Conservation (phyloP, 2,113 vertebrate genomes). For the Ochotona curzoniae region DNA sequence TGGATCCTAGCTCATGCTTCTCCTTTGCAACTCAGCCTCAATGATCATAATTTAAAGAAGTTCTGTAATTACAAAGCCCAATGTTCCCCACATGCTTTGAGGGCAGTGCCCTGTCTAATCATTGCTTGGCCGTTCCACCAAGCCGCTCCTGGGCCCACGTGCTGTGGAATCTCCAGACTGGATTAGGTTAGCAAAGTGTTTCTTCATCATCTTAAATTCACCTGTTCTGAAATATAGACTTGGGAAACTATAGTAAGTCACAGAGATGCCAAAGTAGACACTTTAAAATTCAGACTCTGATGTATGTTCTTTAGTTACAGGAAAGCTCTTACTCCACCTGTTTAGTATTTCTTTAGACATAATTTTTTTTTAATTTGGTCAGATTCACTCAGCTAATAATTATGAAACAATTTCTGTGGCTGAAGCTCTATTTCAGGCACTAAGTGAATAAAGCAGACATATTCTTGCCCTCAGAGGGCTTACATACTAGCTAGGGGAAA, state of each 20-base stretch:
- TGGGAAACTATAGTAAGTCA: background rate
- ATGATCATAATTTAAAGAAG: background rate
- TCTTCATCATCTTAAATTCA: background rate
- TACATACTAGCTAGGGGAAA: background rate
- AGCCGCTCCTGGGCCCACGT: background rate
- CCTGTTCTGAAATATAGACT: conserved; percentile 9
- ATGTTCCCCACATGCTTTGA: background rate
- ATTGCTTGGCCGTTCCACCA: background rate
- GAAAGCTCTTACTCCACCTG: background rate
- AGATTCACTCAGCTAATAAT: background rate
- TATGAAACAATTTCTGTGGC: background rate
- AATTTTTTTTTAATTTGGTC: background rate
- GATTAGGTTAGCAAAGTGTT: background rate
- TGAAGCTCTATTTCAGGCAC: background rate
- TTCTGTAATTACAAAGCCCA: background rate
- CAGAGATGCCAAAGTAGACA: background rate
- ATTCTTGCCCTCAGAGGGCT: conserved; percentile 1
- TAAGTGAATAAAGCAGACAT: background rate
- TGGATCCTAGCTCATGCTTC: background rate
- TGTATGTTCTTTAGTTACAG: background rate
- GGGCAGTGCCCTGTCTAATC: background rate
- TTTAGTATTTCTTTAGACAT: conserved; percentile 3
- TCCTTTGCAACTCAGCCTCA: background rate
- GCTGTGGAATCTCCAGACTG: background rate
- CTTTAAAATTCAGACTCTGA: conserved; percentile 26